Evolutionary conservation across 2,113 vertebrate species (phyloP), one percentile per base, ranked within the genome.

Genomic region (Callipepla californica): DNA sequence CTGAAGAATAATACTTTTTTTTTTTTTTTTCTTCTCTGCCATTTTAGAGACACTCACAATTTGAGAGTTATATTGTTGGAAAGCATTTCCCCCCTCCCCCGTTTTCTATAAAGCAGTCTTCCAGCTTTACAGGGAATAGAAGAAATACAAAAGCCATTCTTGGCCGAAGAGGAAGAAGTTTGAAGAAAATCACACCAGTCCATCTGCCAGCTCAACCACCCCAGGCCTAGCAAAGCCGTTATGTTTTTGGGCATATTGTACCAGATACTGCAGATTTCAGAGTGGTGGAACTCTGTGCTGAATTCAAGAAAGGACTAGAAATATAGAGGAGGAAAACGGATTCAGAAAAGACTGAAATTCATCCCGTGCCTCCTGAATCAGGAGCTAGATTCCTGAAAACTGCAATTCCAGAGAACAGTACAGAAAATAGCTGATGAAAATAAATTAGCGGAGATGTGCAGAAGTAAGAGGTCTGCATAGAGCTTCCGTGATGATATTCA

Each of bases 401-500:
- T 78, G 32, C 55, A 78, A 48, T 79, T 91, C 42, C 63, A 82
- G 67, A 59, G 25, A 2, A 1, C 32, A 78, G 55, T 45, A 38
- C 4, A 45, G 36, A 21, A 94, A 81, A 69, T 73, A 40, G 57
- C 85, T 75, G 48, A 63, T 50, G 42, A 90, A 94, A 93, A 85
- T 74, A 73, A 72, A 91, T 16, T 73, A 82, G 84, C 2, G 4
- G 18, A 75, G 32, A 22, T 66, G 45, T 13, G 38, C 16, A 92
- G 57, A 93, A 77, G 48, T 40, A 58, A 91, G 67, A 85, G 17
- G 13, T 81, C 25, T 25, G 73, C 51, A 45, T 44, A 44, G 32
- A 72, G 67, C 65, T 97, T 91, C 82, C 92, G 51, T 92, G 85
- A 91, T 87, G 23, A 89, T 45, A 77, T 89, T 92, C 89, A 91